A percentile compares a stretch with the other conserved stretches of the same genome.
Conservation (phyloP, 2,888 invertebrate species). For the Erebia palarica region DNA sequence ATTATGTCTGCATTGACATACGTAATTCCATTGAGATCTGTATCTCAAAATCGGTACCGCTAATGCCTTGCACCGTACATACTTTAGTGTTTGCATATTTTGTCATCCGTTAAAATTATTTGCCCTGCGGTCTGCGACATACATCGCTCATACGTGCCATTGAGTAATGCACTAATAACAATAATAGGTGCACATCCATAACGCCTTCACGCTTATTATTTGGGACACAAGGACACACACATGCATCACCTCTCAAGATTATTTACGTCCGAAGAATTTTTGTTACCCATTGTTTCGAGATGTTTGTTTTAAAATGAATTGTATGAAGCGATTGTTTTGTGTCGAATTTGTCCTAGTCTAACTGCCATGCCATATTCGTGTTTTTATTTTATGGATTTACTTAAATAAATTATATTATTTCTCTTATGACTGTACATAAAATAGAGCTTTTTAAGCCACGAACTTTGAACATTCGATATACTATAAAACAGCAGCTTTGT, state of each 20-base stretch:
- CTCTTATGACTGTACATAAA: too few species aligned
- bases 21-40: too few species aligned
- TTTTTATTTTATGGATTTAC: too few species aligned
- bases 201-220: not conserved
- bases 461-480: too few species aligned
- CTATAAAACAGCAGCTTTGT: too few species aligned
- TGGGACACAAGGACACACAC: slow-evolving; percentile 12
- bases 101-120: slow-evolving; percentile 37
- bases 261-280: not conserved
- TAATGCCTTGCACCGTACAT: slow-evolving; percentile 11
- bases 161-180: slow-evolving; percentile 36
- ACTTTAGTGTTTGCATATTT: slow-evolving; percentile 29
- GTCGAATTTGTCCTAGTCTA: too few species aligned
- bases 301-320: not conserved
- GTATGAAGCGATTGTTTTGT: too few species aligned
- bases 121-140: slow-evolving; percentile 20
- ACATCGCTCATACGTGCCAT: slow-evolving; percentile 28
- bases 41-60: slow-evolving; percentile 4
- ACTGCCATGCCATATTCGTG: too few species aligned
- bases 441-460: too few species aligned
- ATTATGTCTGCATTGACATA: too few species aligned
- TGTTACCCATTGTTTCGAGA: not conserved
- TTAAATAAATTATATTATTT: too few species aligned
- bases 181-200: slow-evolving; percentile 18
- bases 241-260: slow-evolving; percentile 10